Base-by-base conservation (phyloP, 2,888 invertebrate species). In the Eristalis arbustorum region DNA sequence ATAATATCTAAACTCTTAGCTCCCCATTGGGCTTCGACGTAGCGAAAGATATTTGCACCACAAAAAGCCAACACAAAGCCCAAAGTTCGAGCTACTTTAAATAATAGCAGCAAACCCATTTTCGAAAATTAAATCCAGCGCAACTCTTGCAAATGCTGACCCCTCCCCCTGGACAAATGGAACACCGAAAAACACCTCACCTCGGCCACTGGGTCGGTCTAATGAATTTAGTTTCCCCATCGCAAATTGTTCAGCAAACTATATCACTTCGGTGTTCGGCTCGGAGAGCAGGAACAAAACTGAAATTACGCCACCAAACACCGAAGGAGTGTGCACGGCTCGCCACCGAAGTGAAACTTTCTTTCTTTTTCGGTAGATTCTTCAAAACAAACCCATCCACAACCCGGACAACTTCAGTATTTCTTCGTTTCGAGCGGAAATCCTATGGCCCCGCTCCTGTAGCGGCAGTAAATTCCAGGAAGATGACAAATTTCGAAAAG, bases 401-500 rank as follows among this genome's bases (percentile, higher is more conserved):
- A 49, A 3, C 18, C 31, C 59, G 22, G 2, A 13, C 13, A 25
- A 68, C 61, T 31, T 40, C 31, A 13, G n/a, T 42, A 2, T 72
- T 25, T 22, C 75, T 66, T 61, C 18, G 10, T 67, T 37, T 18
- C 22, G 40, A 76, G n/a, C n/a, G n/a, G n/a, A 11, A 34, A 68
- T 63, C 56, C 76, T n/a, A 22, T 14, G 40, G 42, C 61, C n/a
- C 37, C 40, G 37, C 37, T 4, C 57, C 34, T 34, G 31, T 57
- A 64, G 77, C 73, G 23, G 25, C 61, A 71, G 74, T 82, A 71
- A 87, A 73, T 82, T 82, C 34, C 3, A 49, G 49, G 40, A 82
- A 34, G 69, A 87, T 78, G 85, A 82, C 82, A 82, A 87, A 82
- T 82, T 87, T 71, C 59, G 67, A 34, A 82, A 87, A 87, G 82